These are phyloP conservation scores for Otolemur garnettii DNA, from an alignment of 2,113 vertebrate species.

Conservation along the genomic window DNA sequence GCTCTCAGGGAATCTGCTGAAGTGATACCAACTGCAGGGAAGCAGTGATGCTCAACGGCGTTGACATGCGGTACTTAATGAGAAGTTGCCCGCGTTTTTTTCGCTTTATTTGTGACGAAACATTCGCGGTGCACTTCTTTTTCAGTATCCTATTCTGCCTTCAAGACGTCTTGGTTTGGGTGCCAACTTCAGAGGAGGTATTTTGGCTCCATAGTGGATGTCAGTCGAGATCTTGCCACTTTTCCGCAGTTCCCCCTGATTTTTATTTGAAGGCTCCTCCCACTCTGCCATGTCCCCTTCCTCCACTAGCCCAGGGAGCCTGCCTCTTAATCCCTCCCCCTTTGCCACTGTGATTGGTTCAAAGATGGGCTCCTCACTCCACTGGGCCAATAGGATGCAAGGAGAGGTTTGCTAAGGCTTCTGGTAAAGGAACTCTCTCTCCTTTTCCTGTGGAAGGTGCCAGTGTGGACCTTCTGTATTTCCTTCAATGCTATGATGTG, in stretches of 20 bases:
- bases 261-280: neutral
- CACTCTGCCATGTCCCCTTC: accelerated
- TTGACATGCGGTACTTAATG: constrained; percentile 70
- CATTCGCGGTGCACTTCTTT: constrained; percentile 85
- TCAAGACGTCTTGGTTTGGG: neutral
- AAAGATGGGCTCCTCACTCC: neutral
- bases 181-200: accelerated
- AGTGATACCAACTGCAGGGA: accelerated
- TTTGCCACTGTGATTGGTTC: neutral
- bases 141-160: constrained; percentile 72
- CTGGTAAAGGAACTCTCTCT: neutral
- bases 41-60: accelerated
- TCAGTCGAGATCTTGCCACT: accelerated
- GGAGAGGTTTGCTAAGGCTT: neutral
- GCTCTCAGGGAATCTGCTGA: neutral
- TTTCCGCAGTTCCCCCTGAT: accelerated
- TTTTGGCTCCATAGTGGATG: accelerated
- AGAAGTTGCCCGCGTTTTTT: constrained; percentile 84
- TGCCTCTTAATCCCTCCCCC: accelerated
- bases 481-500: neutral
- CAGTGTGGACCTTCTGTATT: accelerated
- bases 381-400: neutral
- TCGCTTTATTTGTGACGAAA: constrained; percentile 83
- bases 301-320: too few species aligned
- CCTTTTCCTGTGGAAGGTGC: neutral